Evolutionary conservation across 2,888 invertebrate genomes (phyloP).

Genomic region (Muschampia staudingeri): DNA sequence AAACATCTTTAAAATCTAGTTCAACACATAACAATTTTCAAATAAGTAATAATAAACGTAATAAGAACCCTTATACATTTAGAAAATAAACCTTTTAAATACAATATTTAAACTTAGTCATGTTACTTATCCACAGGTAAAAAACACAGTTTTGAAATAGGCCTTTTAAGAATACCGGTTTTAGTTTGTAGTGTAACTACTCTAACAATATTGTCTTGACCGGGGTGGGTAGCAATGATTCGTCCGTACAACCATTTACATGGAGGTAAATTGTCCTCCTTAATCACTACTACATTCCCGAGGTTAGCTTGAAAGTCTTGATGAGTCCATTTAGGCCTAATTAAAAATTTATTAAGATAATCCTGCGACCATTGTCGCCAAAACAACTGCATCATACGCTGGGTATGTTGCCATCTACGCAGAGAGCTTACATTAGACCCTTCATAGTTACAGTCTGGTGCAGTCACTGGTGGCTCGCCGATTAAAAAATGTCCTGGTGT

Average conservation of each 20-base stretch:
- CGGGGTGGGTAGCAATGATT: background rate
- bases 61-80: too few species aligned
- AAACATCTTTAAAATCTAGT: too few species aligned
- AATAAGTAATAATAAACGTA: too few species aligned
- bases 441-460: constrained; percentile 48
- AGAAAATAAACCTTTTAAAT: background rate
- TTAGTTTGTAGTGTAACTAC: background rate
- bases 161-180: background rate
- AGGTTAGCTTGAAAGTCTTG: background rate
- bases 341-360: background rate
- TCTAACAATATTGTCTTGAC: background rate
- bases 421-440: constrained; percentile 7
- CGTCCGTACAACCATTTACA: background rate
- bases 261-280: constrained; percentile 10
- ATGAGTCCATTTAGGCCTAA: background rate
- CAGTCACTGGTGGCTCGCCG: constrained; percentile 50
- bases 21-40: too few species aligned
- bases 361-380: constrained; percentile 15
- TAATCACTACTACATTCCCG: background rate
- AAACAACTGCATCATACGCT: background rate
- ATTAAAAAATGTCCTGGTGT: constrained; percentile 62
- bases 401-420: background rate
- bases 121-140: constrained; percentile 18
- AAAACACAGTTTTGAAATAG: constrained; percentile 21
- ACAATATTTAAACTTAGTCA: too few species aligned